A percentile compares a stretch with the other conserved stretches of the same genome.
phyloP scores from a whole-genome alignment of 2,888 invertebrate genomes.

The Lagria hirta region DNA sequence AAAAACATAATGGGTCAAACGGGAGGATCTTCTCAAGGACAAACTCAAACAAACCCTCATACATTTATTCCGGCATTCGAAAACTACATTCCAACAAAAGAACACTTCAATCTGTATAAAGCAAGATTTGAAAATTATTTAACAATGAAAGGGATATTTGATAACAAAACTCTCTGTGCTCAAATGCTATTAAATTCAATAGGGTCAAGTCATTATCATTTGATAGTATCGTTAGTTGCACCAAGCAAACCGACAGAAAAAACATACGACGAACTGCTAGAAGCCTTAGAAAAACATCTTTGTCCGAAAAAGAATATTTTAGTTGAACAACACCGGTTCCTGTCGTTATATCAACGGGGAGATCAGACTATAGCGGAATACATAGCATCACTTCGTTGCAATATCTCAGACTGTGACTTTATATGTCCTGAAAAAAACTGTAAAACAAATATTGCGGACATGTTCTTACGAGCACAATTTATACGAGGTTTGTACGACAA shows the following conservation, averaged over 20 bases:
- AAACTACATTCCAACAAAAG: slow-evolving; percentile 1
- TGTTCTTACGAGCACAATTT: too few relatives aligned
- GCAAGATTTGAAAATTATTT: slow-evolving; percentile 1
- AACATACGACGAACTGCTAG: not conserved
- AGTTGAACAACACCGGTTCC: slow-evolving; percentile 1
- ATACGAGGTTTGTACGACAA: too few relatives aligned
- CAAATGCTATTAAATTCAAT: not conserved
- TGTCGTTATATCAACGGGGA: not conserved
- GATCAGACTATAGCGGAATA: slow-evolving; percentile 1
- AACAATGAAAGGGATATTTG: not conserved
- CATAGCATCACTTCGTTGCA: not conserved
- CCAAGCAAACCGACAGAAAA: not conserved
- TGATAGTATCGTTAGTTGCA: slow-evolving; percentile 1
- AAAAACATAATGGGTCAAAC: too few relatives aligned
- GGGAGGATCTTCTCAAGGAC: not conserved
- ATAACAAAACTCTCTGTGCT: not conserved
- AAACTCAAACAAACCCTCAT: not conserved
- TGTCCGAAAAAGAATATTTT: slow-evolving; percentile 1
- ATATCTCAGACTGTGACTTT: slow-evolving; percentile 2
- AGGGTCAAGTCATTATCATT: not conserved
- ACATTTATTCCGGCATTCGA: not conserved
- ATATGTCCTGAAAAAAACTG: too few relatives aligned
- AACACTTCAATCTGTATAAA: not conserved
- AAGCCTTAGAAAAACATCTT: not conserved
- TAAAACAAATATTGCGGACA: too few relatives aligned